phyloP scores from a whole-genome alignment of 2,797 vertebrate genomes.

The Onychomys arenicola region DNA sequence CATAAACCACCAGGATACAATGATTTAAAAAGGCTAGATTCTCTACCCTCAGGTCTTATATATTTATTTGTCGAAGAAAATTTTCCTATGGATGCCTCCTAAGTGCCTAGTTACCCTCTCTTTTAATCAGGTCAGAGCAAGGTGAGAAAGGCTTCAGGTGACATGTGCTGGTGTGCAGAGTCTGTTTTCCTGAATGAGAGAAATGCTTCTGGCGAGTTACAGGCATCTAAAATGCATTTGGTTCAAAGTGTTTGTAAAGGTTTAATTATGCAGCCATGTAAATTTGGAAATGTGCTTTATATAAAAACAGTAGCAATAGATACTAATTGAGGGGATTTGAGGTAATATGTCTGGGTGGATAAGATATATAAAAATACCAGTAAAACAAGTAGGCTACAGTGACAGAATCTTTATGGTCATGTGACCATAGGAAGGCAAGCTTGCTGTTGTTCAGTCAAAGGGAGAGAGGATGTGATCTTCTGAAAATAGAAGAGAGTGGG shows the following conservation, averaged over 20 bases:
- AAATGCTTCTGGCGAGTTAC: conserved; percentile 58
- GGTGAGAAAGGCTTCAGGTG: background rate
- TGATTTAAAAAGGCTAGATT: background rate
- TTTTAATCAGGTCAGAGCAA: background rate
- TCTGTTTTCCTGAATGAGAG: conserved; percentile 67
- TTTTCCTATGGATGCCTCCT: background rate
- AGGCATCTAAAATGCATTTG: conserved; percentile 66
- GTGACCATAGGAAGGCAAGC: background rate
- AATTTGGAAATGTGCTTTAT: conserved; percentile 74
- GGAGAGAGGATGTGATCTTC: background rate
- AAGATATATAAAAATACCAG: conserved; percentile 46
- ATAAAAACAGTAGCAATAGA: conserved; percentile 60
- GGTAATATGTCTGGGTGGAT: conserved; percentile 62
- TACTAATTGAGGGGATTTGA: conserved; percentile 61
- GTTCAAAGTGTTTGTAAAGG: conserved; percentile 73
- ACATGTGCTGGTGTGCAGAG: background rate
- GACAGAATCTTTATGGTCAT: background rate
- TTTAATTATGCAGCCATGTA: conserved; percentile 71
- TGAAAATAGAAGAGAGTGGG: background rate
- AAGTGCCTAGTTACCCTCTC: background rate
- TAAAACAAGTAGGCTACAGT: conserved; percentile 2
- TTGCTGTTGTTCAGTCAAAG: background rate
- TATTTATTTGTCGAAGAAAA: conserved; percentile 1
- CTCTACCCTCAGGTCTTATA: background rate
- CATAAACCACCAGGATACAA: background rate